phyloP scores from a whole-genome alignment of 2,113 vertebrate genomes.

The Scalopus aquaticus region DNA sequence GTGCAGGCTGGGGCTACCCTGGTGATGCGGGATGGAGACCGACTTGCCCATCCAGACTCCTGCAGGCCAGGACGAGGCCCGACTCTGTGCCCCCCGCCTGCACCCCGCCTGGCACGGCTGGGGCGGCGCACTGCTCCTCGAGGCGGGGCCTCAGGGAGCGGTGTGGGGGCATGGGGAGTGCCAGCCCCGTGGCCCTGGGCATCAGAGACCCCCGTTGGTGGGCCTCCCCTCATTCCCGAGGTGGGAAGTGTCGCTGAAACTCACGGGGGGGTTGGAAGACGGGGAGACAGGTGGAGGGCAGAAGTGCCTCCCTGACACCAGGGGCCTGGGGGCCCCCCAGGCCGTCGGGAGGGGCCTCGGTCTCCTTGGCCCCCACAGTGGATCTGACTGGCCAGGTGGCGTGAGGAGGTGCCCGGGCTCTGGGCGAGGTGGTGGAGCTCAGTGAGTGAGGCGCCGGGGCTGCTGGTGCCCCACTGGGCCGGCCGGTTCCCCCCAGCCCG shows the following conservation, averaged over 20 bases:
- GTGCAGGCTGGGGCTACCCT: not conserved
- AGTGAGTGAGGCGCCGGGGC: too few relatives aligned
- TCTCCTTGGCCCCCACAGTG: not conserved
- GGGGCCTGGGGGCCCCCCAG: not conserved
- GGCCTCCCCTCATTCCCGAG: not conserved
- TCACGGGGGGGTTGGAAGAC: not conserved
- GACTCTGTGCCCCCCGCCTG: fast-evolving
- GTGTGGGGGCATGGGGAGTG: not conserved
- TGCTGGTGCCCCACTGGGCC: not conserved
- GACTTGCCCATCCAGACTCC: too few relatives aligned
- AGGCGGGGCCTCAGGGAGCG: not conserved
- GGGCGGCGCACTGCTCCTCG: not conserved
- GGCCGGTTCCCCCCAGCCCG: not conserved
- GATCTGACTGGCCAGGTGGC: too few relatives aligned
- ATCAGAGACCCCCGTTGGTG: not conserved
- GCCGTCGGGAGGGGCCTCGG: fast-evolving
- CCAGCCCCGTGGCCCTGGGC: not conserved
- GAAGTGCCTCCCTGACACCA: not conserved
- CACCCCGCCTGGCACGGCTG: too few relatives aligned
- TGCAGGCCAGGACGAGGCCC: not conserved
- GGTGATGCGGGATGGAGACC: not conserved
- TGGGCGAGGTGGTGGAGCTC: fast-evolving
- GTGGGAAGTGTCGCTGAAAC: not conserved
- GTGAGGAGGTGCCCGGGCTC: not conserved
- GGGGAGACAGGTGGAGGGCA: not conserved